These are phyloP conservation scores for Thecocarcelia acutangulata DNA, from an alignment of 2,888 invertebrate genomes.

Conservation along the genomic window DNA sequence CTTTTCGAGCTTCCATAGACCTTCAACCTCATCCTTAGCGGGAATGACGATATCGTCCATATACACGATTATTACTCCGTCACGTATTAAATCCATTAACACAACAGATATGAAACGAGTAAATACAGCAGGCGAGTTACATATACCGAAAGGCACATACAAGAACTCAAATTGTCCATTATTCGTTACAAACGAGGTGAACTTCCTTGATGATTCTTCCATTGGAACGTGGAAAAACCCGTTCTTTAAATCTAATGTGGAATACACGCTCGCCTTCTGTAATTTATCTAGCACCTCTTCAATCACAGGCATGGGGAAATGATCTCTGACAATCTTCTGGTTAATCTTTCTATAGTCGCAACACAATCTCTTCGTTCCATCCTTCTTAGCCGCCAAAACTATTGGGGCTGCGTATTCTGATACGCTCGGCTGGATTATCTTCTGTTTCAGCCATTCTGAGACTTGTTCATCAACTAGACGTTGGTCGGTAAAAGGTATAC, in stretches of 20 bases:
- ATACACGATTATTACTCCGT: not conserved
- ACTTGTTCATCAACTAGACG: conserved; percentile 50
- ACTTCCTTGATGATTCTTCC: conserved; percentile 59
- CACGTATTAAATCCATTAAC: conserved; percentile 8
- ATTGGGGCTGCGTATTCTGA: conserved; percentile 59
- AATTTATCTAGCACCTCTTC: conserved; percentile 66
- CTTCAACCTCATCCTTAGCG: not conserved
- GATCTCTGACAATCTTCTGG: conserved; percentile 65
- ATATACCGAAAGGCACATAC: conserved; percentile 70
- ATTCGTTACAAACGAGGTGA: conserved; percentile 72
- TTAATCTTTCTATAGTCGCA: too few relatives aligned
- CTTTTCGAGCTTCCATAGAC: too few relatives aligned
- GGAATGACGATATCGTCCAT: too few relatives aligned
- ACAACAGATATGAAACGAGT: conserved; percentile 60
- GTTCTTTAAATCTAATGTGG: conserved; percentile 70
- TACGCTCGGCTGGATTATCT: conserved; percentile 57
- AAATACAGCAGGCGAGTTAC: conserved; percentile 68
- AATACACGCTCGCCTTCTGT: too few relatives aligned
- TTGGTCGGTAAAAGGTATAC: conserved; percentile 33
- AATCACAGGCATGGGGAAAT: conserved; percentile 68
- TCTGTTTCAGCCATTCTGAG: conserved; percentile 50
- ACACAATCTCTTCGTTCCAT: too few relatives aligned
- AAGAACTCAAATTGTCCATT: conserved; percentile 71
- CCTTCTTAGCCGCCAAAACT: conserved; percentile 63
- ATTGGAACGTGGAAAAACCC: conserved; percentile 72